Base-by-base conservation (phyloP, 1,140 invertebrate genomes). In the Drosophila ananassae region DNA sequence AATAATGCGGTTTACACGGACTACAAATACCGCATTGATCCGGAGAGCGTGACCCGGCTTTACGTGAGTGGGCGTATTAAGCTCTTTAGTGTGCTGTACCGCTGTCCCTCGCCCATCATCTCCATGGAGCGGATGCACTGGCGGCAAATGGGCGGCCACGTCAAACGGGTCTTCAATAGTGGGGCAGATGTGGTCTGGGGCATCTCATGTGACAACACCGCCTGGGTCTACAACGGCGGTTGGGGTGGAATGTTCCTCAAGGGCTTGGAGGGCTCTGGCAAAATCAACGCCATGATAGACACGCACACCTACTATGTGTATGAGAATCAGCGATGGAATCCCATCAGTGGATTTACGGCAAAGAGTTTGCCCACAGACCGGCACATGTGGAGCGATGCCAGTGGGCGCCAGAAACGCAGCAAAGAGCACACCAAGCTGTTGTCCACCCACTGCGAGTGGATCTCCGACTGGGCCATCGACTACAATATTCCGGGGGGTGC, bases 251-350 rank as follows among this genome's bases (percentile, higher is more conserved):
- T 94, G 53, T 94, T 95, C 81, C 92, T 97, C 8, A 95, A 95
- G 93, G 96, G 95, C 54, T 89, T 95, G 75, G 94, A 94, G 58
- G 94, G 94, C 69, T 95, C 94, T 77, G 93, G 94, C 13, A 95
- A 95, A 63, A 95, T 97, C 30, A 94, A 97, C 92, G 82, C 94
- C 3, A 97, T 97, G 95, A 94, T 94, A 17, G 97, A 98, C 91
- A 95, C 95, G 7, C 95, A 97, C 89, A 95, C 95, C 81, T 97
- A 96, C 91, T 96, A 95, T 89, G 95, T 98, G 4, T 98, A 98
- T 92, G 97, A 98, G 93, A 98, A 98, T 91, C 97, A 98, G 92
- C 93, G 97, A 51, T 98, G 97, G 97, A 98, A 98, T 94, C 91
- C 94, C 4, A 93, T 98, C 1, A 96, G 96, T 64, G 97, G 97